Evolutionary conservation across 2,888 invertebrate species (phyloP).

Genomic region (Calliphora vomitoria): DNA sequence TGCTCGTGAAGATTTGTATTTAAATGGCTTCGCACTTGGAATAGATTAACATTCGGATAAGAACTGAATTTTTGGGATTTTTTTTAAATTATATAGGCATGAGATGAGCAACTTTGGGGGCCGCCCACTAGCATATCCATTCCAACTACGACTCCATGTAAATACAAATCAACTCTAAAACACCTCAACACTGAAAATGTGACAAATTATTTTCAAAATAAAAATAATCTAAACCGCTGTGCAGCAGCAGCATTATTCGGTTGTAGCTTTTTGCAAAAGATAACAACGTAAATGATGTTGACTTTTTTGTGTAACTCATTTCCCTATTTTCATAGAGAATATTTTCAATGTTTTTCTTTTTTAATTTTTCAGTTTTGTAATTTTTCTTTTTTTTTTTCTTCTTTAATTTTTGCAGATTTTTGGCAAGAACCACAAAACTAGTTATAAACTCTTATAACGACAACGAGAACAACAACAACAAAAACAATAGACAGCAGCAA

Average conservation of each 20-base stretch:
- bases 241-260: neutral
- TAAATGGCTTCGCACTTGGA: no score
- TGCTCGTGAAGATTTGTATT: no score
- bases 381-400: slow-evolving; percentile 9
- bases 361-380: slow-evolving; percentile 6
- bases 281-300: slow-evolving; percentile 67
- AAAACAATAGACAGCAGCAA: neutral
- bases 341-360: slow-evolving; percentile 26
- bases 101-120: no score
- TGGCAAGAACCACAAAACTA: slow-evolving; percentile 71
- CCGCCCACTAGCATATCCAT: no score
- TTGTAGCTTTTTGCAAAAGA: slow-evolving; percentile 46
- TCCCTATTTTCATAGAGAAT: slow-evolving; percentile 27
- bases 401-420: slow-evolving; percentile 62
- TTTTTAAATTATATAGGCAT: no score
- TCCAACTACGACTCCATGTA: no score
- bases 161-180: no score
- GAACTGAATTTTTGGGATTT: no score
- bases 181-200: no score
- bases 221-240: no score
- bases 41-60: no score
- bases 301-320: slow-evolving; percentile 54
- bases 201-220: no score
- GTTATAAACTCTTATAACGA: slow-evolving; percentile 63
- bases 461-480: slow-evolving; percentile 22